Base-by-base conservation (phyloP, 1,140 invertebrate genomes). In the Drosophila repletoides region DNA sequence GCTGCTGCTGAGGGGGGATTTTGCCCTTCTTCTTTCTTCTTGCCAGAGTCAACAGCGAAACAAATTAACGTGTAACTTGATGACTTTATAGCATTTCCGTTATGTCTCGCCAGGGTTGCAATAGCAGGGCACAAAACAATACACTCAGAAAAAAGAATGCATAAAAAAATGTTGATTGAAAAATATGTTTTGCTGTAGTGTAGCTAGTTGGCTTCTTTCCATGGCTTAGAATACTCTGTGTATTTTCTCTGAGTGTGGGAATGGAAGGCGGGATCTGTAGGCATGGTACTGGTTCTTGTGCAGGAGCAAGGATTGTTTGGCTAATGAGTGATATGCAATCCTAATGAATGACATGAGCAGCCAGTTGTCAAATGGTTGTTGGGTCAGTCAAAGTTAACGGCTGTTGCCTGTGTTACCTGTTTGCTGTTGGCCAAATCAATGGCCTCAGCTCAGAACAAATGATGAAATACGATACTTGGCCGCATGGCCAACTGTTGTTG, bases 381-480 rank as follows among this genome's bases (percentile, higher is more conserved):
- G 46, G 51, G n/a, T n/a, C n/a, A n/a, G n/a, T n/a, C n/a, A n/a
- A 34, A 38, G 41, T 64, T 55, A 55, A 48, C 40, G 31, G 9
- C 43, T 41, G 33, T 31, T 52, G 55, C 33, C 59, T 69, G 40
- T 43, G 28, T 26, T n/a, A n/a, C n/a, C n/a, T n/a, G n/a, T n/a
- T n/a, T n/a, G n/a, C n/a, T n/a, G n/a, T n/a, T n/a, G n/a, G n/a
- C 38, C 48, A 84, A 86, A 86, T 86, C 79, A 75, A 84, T 86
- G 66, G 75, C 70, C n/a, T 72, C 53, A 53, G 26, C 67, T 72
- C 28, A n/a, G 21, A 65, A 58, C 56, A 86, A 83, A 75, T 72
- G 74, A 86, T 79, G 79, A 84, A 84, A 84, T 79, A 46, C 40
- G 53, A 83, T 83, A 79, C 52, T 55, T 67, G 74, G 60, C 49